Base-by-base conservation (phyloP, 2,113 vertebrate genomes). In the Phainopepla nitens region DNA sequence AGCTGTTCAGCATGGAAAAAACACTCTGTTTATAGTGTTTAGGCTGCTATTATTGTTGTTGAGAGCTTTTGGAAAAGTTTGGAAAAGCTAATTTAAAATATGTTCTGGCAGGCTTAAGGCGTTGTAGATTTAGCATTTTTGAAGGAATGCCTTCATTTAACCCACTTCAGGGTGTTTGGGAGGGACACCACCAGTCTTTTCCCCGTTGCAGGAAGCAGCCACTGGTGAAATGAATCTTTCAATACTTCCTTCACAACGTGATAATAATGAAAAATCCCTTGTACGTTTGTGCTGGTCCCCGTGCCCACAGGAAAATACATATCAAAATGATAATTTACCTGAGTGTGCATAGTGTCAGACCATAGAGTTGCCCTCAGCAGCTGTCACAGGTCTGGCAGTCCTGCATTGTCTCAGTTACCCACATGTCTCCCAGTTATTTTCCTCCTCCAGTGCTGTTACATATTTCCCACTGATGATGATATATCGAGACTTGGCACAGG, bases 401-500 rank as follows among this genome's bases (percentile, higher is more conserved):
- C 18, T 77, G 31, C 42, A 54, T 80, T 77, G 68, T 81, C 72
- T 80, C 68, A 27, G 21, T 57, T 86, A 66, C 69, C 57, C 33
- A 14, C 11, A 2, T 16, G 13, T 88, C 47, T 82, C 69, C 33
- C 39, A 35, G 35, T 53, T 72, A 41, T 54, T 69, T 57, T 70
- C 45, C 56, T 81, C 20, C 87, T 62, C 62, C 1, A 1, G 25
- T 10, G 27, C 0, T 0, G 36, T 33, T 42, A 65, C 15, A 6
- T 64, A 29, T 49, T 70, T 60, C 73, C 49, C 35, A 5, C 15
- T 72, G 49, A 78, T 16, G 51, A 54, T 45, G 65, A 87, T 36
- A 13, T 8, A 71, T 21, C 0, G 0, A 44, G 66, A 69, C n/a
- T 49, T 36, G 49, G 53, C 7, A 3, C 45, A 39, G 0, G 0